Percentiles rank a stretch among this genome's conserved stretches.
Evolutionary conservation across 2,113 vertebrate genomes (phyloP).

Genomic region (Uria aalge): DNA sequence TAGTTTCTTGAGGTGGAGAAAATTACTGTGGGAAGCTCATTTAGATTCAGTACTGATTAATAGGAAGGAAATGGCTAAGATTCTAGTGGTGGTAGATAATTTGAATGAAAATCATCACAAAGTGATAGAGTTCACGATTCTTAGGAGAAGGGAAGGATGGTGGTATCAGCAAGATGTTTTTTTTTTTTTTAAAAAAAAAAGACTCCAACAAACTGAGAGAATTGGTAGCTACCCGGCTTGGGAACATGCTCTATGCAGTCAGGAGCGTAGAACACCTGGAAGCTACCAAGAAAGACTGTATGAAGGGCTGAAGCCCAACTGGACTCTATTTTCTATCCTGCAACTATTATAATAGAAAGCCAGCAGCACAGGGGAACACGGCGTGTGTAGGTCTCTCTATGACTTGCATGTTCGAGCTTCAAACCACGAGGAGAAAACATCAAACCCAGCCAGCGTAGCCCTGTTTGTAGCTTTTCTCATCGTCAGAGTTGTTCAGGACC

Average conservation of each 20-base stretch:
- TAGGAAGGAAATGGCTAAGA: conserved; percentile 35
- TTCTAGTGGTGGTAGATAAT: conserved; percentile 49
- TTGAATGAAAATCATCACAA: conserved; percentile 50
- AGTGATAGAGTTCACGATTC: neutral
- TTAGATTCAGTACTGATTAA: conserved; percentile 66
- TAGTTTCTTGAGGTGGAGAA: conserved; percentile 61
- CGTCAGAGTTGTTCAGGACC: neutral
- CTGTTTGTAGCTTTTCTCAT: neutral
- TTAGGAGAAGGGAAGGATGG: neutral
- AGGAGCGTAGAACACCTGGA: neutral
- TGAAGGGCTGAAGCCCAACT: neutral
- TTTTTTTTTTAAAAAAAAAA: neutral
- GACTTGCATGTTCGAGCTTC: neutral
- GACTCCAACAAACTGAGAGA: neutral
- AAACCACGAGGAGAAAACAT: neutral
- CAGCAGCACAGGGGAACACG: neutral
- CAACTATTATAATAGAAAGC: neutral
- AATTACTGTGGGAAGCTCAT: conserved; percentile 59
- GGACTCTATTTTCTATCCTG: neutral
- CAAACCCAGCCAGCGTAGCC: neutral
- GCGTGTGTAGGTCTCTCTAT: neutral
- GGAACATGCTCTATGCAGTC: neutral
- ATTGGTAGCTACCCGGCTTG: neutral
- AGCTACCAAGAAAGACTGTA: neutral
- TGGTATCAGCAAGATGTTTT: neutral